Percentiles rank a stretch among this genome's conserved stretches.
phyloP scores from a whole-genome alignment of 1,140 invertebrate species.

The Dendroctonus ponderosae region DNA sequence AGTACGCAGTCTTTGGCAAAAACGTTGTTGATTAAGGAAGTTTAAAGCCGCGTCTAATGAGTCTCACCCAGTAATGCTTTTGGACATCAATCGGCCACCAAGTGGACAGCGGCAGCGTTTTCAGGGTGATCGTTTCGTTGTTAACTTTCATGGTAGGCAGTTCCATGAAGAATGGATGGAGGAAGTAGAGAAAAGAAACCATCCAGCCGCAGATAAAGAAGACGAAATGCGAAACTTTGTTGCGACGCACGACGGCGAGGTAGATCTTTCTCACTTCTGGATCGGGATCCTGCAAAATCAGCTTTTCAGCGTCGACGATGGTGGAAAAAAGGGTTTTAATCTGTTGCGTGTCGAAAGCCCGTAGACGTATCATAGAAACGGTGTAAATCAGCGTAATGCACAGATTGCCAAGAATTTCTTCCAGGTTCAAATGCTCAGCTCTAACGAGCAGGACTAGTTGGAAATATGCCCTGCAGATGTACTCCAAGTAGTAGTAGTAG shows the following conservation, averaged over 20 bases:
- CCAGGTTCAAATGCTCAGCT: conserved; percentile 16
- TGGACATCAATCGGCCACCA: conserved; percentile 32
- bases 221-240: conserved; percentile 11
- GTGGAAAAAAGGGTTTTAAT: conserved; percentile 18
- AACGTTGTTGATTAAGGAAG: not conserved
- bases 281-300: conserved; percentile 19
- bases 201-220: conserved; percentile 31
- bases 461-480: conserved; percentile 25
- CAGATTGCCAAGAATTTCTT: conserved; percentile 29
- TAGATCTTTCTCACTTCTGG: conserved; percentile 18
- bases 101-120: conserved; percentile 22
- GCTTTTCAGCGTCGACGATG: conserved; percentile 16
- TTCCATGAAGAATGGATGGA: conserved; percentile 31
- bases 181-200: conserved; percentile 21
- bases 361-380: conserved; percentile 17
- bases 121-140: conserved; percentile 22
- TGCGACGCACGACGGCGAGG: conserved; percentile 1
- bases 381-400: conserved; percentile 33
- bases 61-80: conserved; percentile 28
- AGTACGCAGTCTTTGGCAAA: conserved; percentile 27
- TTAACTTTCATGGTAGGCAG: conserved; percentile 11
- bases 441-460: conserved; percentile 14
- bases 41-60: not conserved
- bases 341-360: conserved; percentile 14
- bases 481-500: conserved; percentile 26